phyloP scores from a whole-genome alignment of 2,888 invertebrate genomes.

The Oligia fasciuncula region DNA sequence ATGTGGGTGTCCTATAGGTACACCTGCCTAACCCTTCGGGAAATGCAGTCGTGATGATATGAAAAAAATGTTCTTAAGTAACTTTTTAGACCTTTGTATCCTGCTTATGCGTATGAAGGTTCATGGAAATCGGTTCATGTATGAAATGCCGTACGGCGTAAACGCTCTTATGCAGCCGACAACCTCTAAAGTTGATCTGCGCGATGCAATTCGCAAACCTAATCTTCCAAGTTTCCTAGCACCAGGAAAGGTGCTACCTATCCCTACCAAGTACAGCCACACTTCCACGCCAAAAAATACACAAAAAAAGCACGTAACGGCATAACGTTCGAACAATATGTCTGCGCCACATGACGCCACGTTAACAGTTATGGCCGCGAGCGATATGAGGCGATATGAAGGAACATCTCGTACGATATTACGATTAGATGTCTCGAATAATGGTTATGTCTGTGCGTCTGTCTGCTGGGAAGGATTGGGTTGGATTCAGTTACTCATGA shows the following conservation, averaged over 20 bases:
- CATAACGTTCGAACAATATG: conserved; percentile 38
- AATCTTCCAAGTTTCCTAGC: neutral
- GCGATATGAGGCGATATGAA: conserved; percentile 32
- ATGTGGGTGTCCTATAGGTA: no score
- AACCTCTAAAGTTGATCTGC: neutral
- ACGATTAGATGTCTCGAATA: conserved; percentile 20
- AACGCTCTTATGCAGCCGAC: neutral
- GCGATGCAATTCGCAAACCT: neutral
- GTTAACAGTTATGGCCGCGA: conserved; percentile 38
- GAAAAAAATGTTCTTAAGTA: no score
- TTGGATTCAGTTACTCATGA: neutral
- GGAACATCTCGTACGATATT: conserved; percentile 14
- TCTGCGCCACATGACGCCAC: conserved; percentile 45
- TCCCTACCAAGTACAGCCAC: neutral
- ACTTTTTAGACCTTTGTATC: no score
- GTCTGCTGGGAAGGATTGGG: neutral
- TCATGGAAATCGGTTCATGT: no score
- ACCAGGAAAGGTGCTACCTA: neutral
- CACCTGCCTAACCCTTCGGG: no score
- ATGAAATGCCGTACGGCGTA: no score
- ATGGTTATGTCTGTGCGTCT: conserved; percentile 10
- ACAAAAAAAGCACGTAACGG: conserved; percentile 23
- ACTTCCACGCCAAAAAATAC: neutral
- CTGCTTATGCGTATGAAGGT: no score
- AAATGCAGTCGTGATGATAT: no score